Base-by-base conservation (phyloP, 1,140 invertebrate genomes). In the Pseudoatta argentina region DNA sequence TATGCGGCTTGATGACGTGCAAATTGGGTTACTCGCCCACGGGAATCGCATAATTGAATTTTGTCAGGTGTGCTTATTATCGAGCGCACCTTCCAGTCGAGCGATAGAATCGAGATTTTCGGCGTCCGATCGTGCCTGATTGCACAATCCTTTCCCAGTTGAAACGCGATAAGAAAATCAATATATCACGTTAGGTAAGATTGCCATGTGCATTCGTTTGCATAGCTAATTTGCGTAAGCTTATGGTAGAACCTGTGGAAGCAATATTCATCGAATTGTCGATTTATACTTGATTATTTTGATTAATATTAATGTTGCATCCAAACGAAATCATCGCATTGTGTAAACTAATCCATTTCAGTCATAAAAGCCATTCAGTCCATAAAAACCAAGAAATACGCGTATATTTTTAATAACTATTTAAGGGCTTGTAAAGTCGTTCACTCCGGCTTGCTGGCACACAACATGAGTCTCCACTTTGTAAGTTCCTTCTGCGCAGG, bases 1-100 rank as follows among this genome's bases (percentile, higher is more conserved):
- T 77, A 77, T 77, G 67, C 88, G 88, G 78, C 89, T 90, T 86
- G 89, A 90, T 90, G 86, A 91, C 86, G 88, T 88, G 88, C 88
- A 91, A 91, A 87, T 91, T 88, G 39, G 86, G 85, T 91, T 90
- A 90, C 77, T 55, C 59, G 71, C 82, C 86, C 82, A 88, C 57
- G 82, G 86, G 88, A 91, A 88, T 86, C 77, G 76, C 73, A 88
- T 91, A 90, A 91, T 91, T 88, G 88, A 91, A 91, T 91, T 90
- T 88, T 53, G 59, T 69, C 64, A 83, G 86, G 64, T 87, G 71
- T 88, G 64, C 81, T 90, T 88, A 90, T 90, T 86, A 90, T 88
- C 76, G 76, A 75, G 34, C 67, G 27, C 61, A 77, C 27, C 57
- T 63, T 27, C 27, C 24, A 63, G 44, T 63, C n/a, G 21, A 3